These are phyloP conservation scores for Erebia epiphron DNA, from an alignment of 2,888 invertebrate species.

Conservation along the genomic window DNA sequence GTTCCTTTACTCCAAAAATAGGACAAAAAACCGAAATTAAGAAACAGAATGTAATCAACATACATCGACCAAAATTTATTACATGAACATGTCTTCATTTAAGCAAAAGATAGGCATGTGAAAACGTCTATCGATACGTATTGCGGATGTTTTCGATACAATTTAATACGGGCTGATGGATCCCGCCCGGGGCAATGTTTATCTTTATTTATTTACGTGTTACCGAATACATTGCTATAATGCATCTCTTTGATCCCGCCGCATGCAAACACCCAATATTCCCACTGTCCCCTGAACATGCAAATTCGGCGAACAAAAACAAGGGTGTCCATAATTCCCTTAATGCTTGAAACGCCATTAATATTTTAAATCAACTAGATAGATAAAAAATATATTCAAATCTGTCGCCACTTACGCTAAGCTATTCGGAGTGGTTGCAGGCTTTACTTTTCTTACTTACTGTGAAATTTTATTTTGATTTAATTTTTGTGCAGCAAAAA, in stretches of 20 bases:
- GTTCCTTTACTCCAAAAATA: neutral
- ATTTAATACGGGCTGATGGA: conserved; percentile 28
- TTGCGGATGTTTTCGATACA: conserved; percentile 27
- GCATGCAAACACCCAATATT: conserved; percentile 58
- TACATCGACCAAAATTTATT: conserved; percentile 13
- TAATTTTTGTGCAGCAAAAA: neutral
- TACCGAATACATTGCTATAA: conserved; percentile 71
- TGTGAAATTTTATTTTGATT: neutral
- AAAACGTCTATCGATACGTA: conserved; percentile 27
- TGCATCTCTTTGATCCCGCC: conserved; percentile 66
- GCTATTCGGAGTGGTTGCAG: conserved; percentile 43
- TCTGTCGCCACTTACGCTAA: conserved; percentile 50
- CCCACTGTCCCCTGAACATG: conserved; percentile 57
- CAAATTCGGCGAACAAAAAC: conserved; percentile 76
- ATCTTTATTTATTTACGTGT: conserved; percentile 80
- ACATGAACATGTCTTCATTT: conserved; percentile 11
- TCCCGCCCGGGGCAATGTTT: conserved; percentile 53
- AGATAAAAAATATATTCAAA: conserved; percentile 67
- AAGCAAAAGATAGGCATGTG: conserved; percentile 35
- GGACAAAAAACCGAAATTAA: neutral
- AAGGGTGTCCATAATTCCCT: conserved; percentile 76
- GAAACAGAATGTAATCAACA: neutral
- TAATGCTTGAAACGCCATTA: conserved; percentile 76
- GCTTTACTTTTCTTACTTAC: neutral
- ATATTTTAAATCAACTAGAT: conserved; percentile 78